Percentiles rank a stretch among this genome's conserved stretches.
These are phyloP conservation scores for Toxotes jaculatrix DNA, from an alignment of 2,113 vertebrate genomes.

Conservation along the genomic window DNA sequence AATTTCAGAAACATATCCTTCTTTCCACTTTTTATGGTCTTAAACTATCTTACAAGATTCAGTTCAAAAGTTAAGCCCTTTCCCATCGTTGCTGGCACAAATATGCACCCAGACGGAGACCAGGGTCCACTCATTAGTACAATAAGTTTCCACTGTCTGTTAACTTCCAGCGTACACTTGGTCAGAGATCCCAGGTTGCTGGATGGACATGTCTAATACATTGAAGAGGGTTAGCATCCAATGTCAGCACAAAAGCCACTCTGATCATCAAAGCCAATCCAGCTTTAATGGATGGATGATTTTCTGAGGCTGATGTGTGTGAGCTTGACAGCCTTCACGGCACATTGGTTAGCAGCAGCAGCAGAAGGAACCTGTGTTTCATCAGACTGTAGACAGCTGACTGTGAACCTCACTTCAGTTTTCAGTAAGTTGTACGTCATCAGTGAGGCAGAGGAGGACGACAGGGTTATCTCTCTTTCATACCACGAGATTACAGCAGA, in stretches of 20 bases:
- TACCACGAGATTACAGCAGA: constrained; percentile 27
- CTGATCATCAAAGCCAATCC: constrained; percentile 34
- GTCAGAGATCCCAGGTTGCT: constrained; percentile 49
- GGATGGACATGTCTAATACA: constrained; percentile 9
- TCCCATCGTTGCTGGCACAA: constrained; percentile 36
- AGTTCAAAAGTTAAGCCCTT: constrained; percentile 47
- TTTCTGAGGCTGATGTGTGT: constrained; percentile 45
- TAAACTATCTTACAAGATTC: constrained; percentile 4
- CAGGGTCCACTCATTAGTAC: constrained; percentile 55
- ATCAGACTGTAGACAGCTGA: constrained; percentile 66
- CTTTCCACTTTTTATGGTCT: constrained; percentile 31
- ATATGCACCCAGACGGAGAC: constrained; percentile 46
- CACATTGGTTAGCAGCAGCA: constrained; percentile 65
- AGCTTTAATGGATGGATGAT: constrained; percentile 43
- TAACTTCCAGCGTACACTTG: constrained; percentile 46
- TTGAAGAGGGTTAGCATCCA: constrained; percentile 35
- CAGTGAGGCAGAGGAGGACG: constrained; percentile 20
- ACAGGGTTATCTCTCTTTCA: constrained; percentile 31
- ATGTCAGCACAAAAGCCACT: constrained; percentile 35
- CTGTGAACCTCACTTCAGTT: constrained; percentile 55
- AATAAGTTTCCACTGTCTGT: constrained; percentile 48
- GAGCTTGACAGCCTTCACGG: constrained; percentile 17
- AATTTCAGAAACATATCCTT: constrained; percentile 1
- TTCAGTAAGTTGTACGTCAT: constrained; percentile 62
- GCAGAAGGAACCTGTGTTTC: constrained; percentile 71